phyloP scores from a whole-genome alignment of 2,888 invertebrate species.

The Colletes collaris region DNA sequence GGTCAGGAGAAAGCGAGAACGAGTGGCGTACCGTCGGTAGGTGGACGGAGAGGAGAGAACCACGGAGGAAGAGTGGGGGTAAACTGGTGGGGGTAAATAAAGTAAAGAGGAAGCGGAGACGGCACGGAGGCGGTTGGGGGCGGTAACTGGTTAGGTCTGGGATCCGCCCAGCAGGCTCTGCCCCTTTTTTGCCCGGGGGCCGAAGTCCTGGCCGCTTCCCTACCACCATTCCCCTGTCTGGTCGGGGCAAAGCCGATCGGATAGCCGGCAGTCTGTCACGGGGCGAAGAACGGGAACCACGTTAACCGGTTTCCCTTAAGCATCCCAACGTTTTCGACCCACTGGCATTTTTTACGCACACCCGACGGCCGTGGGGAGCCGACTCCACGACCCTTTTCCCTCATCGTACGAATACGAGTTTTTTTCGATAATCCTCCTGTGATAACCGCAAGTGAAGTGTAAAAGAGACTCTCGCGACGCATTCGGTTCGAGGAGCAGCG shows the following conservation, averaged over 20 bases:
- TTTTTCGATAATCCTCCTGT: neutral
- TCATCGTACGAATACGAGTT: slow-evolving; percentile 9
- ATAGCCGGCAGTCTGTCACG: slow-evolving; percentile 82
- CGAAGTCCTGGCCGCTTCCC: slow-evolving; percentile 64
- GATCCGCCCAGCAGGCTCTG: slow-evolving; percentile 75
- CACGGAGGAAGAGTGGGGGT: slow-evolving; percentile 25
- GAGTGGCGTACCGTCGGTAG: neutral
- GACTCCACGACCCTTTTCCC: slow-evolving; percentile 12
- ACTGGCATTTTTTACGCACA: slow-evolving; percentile 49
- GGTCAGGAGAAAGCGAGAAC: slow-evolving; percentile 4
- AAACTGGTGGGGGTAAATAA: slow-evolving; percentile 57
- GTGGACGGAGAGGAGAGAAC: slow-evolving; percentile 21
- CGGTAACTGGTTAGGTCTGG: slow-evolving; percentile 74
- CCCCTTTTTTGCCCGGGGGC: slow-evolving; percentile 80
- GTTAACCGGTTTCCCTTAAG: slow-evolving; percentile 79
- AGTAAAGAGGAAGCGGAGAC: slow-evolving; percentile 60
- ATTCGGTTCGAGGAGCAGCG: neutral
- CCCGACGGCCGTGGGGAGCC: slow-evolving; percentile 46
- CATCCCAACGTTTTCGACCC: slow-evolving; percentile 47
- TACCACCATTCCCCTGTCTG: slow-evolving; percentile 72
- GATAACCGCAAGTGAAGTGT: slow-evolving; percentile 43
- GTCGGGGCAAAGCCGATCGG: slow-evolving; percentile 76
- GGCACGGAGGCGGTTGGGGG: slow-evolving; percentile 77
- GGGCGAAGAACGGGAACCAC: slow-evolving; percentile 83
- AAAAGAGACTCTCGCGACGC: slow-evolving; percentile 5